Percentiles rank a stretch among this genome's conserved stretches.
Evolutionary conservation across 2,888 invertebrate species (phyloP).

Genomic region (Himalopsyche kuldschensis): DNA sequence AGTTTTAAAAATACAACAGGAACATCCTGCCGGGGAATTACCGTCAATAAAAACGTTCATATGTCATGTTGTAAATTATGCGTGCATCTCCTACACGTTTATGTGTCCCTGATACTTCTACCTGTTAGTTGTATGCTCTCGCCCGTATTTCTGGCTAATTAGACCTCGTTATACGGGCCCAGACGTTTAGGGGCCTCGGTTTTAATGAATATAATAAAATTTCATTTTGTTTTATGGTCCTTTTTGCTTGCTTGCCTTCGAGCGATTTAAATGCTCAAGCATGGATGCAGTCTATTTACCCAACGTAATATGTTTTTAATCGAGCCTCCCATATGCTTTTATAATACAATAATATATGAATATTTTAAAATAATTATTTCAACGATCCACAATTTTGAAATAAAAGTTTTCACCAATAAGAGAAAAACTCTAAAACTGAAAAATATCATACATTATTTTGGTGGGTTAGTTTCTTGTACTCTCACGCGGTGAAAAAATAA

Average conservation of each 20-base stretch:
- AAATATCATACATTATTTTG: too few species aligned
- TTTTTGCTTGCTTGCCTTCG: not conserved
- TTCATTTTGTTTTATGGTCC: constrained; percentile 13
- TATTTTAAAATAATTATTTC: too few species aligned
- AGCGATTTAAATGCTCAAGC: not conserved
- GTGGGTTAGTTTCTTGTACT: too few species aligned
- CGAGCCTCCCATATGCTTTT: too few species aligned
- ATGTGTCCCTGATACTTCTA: constrained; percentile 14
- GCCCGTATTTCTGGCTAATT: constrained; percentile 28
- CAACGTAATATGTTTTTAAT: not conserved
- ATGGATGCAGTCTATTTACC: not conserved
- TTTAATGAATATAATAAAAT: constrained; percentile 22
- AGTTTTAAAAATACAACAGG: constrained; percentile 10
- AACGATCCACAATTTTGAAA: too few species aligned
- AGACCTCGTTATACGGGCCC: constrained; percentile 26
- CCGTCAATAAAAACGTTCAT: constrained; percentile 36
- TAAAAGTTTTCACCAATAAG: too few species aligned
- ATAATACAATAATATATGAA: too few species aligned
- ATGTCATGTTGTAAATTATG: constrained; percentile 28
- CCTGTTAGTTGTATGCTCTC: not conserved
- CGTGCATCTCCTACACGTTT: constrained; percentile 16
- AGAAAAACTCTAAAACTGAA: too few species aligned
- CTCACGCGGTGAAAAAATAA: too few species aligned
- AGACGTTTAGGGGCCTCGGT: constrained; percentile 5
- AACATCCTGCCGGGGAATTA: constrained; percentile 35